A percentile compares a stretch with the other conserved stretches of the same genome.
Conservation (phyloP, 2,113 vertebrate species). For the Leucopsar rothschildi region DNA sequence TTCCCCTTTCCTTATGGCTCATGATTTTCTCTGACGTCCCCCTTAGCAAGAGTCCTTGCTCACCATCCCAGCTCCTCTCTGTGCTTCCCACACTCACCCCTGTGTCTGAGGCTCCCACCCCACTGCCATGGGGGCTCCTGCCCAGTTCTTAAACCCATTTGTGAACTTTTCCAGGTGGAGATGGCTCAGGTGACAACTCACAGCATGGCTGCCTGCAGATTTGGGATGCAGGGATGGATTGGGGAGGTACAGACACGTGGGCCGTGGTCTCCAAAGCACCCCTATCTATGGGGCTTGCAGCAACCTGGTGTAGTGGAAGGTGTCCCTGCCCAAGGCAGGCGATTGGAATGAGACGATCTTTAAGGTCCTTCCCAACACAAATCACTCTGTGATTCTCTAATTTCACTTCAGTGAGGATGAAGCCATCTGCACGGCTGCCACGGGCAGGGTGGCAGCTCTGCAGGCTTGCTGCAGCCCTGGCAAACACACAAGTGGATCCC, state of each 20-base stretch:
- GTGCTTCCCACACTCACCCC: background rate
- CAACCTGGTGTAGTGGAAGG: background rate
- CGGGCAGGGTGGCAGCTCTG: background rate
- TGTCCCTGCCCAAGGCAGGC: background rate
- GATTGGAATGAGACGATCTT: background rate
- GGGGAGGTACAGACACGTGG: accelerated
- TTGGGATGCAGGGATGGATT: background rate
- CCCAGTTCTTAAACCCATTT: background rate
- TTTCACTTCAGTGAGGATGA: background rate
- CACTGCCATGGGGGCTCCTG: background rate
- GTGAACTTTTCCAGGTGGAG: accelerated
- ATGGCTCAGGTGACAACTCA: background rate
- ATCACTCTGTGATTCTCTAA: background rate
- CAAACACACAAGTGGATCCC: background rate
- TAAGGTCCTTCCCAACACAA: background rate
- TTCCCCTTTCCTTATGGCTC: background rate
- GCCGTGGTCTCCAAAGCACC: background rate
- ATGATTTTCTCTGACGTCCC: background rate
- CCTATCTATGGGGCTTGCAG: accelerated
- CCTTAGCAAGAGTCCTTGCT: background rate
- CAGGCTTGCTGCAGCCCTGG: background rate
- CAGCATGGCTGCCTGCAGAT: background rate
- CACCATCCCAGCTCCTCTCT: accelerated
- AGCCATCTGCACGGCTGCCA: background rate
- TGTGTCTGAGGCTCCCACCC: background rate